These are phyloP conservation scores for Hippoglossus stenolepis DNA, from an alignment of 2,113 vertebrate species.

Conservation along the genomic window DNA sequence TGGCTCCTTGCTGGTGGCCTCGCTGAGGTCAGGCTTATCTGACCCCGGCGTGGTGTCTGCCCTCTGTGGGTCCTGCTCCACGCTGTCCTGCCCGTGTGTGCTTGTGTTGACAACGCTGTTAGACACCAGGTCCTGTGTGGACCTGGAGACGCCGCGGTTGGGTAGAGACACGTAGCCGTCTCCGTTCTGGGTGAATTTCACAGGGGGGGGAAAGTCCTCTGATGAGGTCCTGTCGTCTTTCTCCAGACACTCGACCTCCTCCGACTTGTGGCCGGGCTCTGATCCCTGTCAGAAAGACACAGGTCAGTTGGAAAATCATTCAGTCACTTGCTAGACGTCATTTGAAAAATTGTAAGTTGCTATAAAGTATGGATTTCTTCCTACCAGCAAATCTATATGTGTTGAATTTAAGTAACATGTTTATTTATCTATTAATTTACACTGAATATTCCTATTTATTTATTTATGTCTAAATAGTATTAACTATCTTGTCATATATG, in stretches of 20 bases:
- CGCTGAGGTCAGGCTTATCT: too few relatives aligned
- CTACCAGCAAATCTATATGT: background rate
- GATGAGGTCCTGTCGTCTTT: background rate
- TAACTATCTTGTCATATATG: background rate
- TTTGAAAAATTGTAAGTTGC: background rate
- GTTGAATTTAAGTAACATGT: background rate
- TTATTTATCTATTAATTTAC: background rate
- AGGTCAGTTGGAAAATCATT: background rate
- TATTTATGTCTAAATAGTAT: background rate
- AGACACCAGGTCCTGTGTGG: slow-evolving; percentile 51
- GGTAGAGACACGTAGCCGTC: slow-evolving; percentile 66
- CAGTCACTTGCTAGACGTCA: background rate
- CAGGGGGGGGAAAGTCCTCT: background rate
- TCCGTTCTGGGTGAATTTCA: background rate
- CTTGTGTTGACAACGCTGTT: background rate
- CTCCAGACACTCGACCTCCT: background rate
- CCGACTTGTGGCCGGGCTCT: background rate
- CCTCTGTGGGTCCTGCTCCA: slow-evolving; percentile 8
- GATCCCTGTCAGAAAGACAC: background rate
- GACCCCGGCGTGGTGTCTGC: background rate
- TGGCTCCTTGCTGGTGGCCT: background rate
- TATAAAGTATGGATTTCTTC: background rate
- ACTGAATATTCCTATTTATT: background rate
- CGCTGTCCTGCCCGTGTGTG: background rate
- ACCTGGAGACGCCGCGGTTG: slow-evolving; percentile 11